phyloP scores from a whole-genome alignment of 2,888 invertebrate genomes.

The Meiosimyza decipiens region DNA sequence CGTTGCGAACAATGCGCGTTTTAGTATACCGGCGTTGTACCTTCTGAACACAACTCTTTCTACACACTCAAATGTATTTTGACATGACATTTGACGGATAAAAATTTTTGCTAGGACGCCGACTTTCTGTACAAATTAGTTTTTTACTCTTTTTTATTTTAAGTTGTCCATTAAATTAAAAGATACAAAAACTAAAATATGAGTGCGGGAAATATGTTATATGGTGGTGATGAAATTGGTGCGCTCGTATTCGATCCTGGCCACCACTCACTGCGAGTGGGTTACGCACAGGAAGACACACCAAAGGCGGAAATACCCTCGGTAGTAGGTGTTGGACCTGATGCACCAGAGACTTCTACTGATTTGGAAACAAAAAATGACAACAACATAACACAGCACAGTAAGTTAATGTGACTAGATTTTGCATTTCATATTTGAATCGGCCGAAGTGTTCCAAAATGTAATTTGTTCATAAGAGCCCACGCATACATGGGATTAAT shows the following conservation, averaged over 20 bases:
- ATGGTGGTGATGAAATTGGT: constrained; percentile 98
- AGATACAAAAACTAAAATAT: constrained; percentile 47
- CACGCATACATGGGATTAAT: no score
- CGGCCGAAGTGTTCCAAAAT: no score
- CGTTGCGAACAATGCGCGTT: no score
- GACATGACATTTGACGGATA: not conserved
- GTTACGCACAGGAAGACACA: constrained; percentile 95
- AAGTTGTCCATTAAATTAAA: not conserved
- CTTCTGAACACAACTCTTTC: no score
- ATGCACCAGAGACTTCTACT: constrained; percentile 72
- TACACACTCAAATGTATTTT: not conserved
- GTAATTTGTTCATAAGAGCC: no score
- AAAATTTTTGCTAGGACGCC: constrained; percentile 7
- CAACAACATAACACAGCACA: constrained; percentile 73
- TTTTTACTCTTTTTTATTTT: not conserved
- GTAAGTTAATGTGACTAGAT: constrained; percentile 44
- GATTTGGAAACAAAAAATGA: constrained; percentile 83
- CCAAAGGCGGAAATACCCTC: constrained; percentile 98
- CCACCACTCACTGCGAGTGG: constrained; percentile 84
- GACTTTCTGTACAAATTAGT: not conserved
- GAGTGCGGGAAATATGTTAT: constrained; percentile 77
- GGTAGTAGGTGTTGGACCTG: constrained; percentile 86
- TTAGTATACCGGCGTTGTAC: no score
- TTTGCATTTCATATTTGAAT: no score
- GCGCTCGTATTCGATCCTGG: constrained; percentile 98